Evolutionary conservation across 2,113 vertebrate species (phyloP), one percentile per base, ranked within the genome.

Genomic region (Lutjanus erythropterus): DNA sequence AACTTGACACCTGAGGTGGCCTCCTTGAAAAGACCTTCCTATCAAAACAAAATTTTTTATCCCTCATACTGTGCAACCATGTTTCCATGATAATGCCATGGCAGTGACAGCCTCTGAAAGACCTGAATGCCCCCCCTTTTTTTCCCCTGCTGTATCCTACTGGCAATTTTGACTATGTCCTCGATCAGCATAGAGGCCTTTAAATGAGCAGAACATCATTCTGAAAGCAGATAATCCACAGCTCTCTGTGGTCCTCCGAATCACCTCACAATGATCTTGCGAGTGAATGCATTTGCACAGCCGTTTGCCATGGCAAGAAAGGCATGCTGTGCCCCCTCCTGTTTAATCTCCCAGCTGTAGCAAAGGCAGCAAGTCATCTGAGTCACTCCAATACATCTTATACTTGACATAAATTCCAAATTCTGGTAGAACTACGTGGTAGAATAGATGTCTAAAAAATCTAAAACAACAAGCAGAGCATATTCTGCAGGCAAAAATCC

Each of bases 151-250:
- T 12, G 1, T 49, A 56, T 71, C 25, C 19, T 10, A 39, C n/a
- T 42, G 6, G 18, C 5, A 42, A 37, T 75, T n/a, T 55, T 61
- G 27, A 37, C 1, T 21, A 6, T 23, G 18, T 9, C n/a, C 33
- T 29, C 15, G 15, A 47, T 55, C 23, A 49, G 58, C 56, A 47
- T 0, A 62, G 2, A 0, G 25, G 12, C 33, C 14, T 19, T 41
- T 27, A 56, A 49, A 62, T 56, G n/a, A 62, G 21, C 49, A 60
- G 61, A 68, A 67, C 66, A 41, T 82, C 9, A 49, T 31, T 65
- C 41, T 58, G 15, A 41, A 64, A 65, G 66, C 58, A 56, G 69
- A 74, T 42, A 47, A 56, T 62, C 25, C 33, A 9, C 41, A 49
- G 21, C 16, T 58, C 42, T 79, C 64, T 50, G 9, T 70, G 42